Base-by-base conservation (phyloP, 2,888 invertebrate species). In the Drosophila fungiperda region DNA sequence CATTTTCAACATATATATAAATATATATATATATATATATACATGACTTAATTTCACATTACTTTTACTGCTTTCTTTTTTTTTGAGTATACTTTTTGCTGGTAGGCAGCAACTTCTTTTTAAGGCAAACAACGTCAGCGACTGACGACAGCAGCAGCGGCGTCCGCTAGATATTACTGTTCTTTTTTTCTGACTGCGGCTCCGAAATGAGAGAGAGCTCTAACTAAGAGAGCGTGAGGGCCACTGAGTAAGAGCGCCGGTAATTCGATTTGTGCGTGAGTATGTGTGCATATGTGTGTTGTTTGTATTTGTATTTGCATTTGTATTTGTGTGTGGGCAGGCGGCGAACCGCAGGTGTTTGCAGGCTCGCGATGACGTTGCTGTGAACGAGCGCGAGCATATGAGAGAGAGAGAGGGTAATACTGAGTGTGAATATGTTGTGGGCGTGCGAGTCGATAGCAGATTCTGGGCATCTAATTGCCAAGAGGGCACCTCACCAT, bases 101-200 rank as follows among this genome's bases (percentile, higher is more conserved):
- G 61, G 49, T 20, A 9, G 49, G 67, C 62, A 68, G 77, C 67
- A 75, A 87, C 87, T 89, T 84, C 78, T 85, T 86, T 85, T 76
- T 74, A 73, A 68, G 54, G 75, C 87, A 82, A 82, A 78, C 70
- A 76, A 78, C 87, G 78, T 76, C 89, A 87, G 79, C 80, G 87
- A 88, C 89, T 78, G 77, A 81, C 86, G 83, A 76, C 86, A 78
- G 76, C 82, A 84, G 75, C 87, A 66, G 76, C 85, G 58, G 75
- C 84, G 55, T 49, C 70, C 55, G 70, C 75, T 80, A 68, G 71
- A 83, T 63, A 60, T 48, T 35, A 50, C 20, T 45, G 11, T 52
- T 40, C 11, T 58, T 15, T 40, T 29, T 55, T 59, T 63, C n/a
- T 48, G 15, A 55, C 49, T 61, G 23, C 59, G 50, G 50, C 62